Percentiles rank a stretch among this genome's conserved stretches.
phyloP scores from a whole-genome alignment of 1,140 invertebrate species.

The Elysia chlorotica region DNA sequence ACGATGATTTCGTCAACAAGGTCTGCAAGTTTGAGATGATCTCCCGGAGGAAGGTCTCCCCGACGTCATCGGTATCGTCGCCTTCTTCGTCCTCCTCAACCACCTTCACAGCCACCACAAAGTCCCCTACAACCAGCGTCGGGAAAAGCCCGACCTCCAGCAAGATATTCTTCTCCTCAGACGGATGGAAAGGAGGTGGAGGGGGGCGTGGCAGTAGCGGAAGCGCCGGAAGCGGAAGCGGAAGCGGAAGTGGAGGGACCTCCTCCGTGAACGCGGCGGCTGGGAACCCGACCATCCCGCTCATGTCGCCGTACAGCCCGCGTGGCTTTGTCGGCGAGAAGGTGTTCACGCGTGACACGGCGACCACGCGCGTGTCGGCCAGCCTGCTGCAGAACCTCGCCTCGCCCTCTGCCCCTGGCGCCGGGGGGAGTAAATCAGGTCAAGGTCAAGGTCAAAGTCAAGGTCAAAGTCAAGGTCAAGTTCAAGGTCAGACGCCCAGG shows the following conservation, averaged over 20 bases:
- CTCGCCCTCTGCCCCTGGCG: slow-evolving; percentile 34
- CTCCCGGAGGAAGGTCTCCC: slow-evolving; percentile 42
- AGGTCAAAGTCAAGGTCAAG: too few relatives aligned
- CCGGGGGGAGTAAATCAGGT: too few relatives aligned
- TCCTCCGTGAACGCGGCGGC: slow-evolving; percentile 13
- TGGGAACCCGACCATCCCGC: slow-evolving; percentile 20
- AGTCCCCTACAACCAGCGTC: not conserved
- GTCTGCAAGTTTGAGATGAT: slow-evolving; percentile 59
- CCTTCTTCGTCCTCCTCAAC: too few relatives aligned
- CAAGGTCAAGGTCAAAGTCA: too few relatives aligned
- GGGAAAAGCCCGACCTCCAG: slow-evolving; percentile 6
- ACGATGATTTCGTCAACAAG: slow-evolving; percentile 57
- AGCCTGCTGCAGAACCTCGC: slow-evolving; percentile 33
- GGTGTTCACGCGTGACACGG: slow-evolving; percentile 57
- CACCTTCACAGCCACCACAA: too few relatives aligned
- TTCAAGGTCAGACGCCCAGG: too few relatives aligned
- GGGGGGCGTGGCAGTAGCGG: too few relatives aligned
- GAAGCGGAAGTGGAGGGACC: not conserved
- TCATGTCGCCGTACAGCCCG: not conserved
- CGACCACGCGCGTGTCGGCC: slow-evolving; percentile 52
- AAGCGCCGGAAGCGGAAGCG: not conserved
- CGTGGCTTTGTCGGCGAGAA: slow-evolving; percentile 53
- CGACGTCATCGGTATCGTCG: too few relatives aligned
- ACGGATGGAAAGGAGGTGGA: not conserved
- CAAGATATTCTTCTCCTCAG: not conserved